phyloP scores from a whole-genome alignment of 2,797 vertebrate genomes.

The Chaetophractus vellerosus region DNA sequence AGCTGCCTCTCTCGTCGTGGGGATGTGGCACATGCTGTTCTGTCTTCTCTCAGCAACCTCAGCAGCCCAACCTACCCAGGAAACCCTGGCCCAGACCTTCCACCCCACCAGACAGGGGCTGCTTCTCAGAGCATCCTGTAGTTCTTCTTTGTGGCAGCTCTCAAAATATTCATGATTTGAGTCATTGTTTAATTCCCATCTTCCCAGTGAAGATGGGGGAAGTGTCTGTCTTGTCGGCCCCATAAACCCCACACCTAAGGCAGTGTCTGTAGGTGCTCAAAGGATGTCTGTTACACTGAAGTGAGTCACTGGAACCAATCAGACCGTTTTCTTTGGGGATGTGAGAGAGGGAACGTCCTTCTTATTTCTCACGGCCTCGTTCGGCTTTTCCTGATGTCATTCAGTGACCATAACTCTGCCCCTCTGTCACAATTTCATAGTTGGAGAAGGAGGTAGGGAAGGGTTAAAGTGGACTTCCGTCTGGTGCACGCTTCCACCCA shows the following conservation, averaged over 20 bases:
- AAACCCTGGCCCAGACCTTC: rapidly evolving
- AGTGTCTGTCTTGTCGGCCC: background rate
- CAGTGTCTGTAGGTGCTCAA: rapidly evolving
- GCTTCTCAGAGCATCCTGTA: background rate
- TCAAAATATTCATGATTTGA: background rate
- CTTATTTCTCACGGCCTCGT: background rate
- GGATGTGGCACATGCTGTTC: background rate
- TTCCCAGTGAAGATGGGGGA: background rate
- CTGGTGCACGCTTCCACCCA: background rate
- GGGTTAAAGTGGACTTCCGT: background rate
- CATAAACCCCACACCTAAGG: background rate
- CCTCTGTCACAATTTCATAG: background rate
- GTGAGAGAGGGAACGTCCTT: background rate
- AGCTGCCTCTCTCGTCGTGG: rapidly evolving
- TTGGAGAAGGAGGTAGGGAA: background rate
- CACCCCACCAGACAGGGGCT: rapidly evolving
- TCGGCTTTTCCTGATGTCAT: background rate
- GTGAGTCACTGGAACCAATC: background rate
- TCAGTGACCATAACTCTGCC: background rate
- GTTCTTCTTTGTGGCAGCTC: background rate
- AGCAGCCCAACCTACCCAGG: background rate
- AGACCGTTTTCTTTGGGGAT: background rate
- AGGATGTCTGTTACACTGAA: background rate
- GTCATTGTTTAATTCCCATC: background rate
- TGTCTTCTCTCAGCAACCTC: background rate